These are phyloP conservation scores for Melanitta fusca DNA, from an alignment of 2,797 vertebrate species.

Conservation along the genomic window DNA sequence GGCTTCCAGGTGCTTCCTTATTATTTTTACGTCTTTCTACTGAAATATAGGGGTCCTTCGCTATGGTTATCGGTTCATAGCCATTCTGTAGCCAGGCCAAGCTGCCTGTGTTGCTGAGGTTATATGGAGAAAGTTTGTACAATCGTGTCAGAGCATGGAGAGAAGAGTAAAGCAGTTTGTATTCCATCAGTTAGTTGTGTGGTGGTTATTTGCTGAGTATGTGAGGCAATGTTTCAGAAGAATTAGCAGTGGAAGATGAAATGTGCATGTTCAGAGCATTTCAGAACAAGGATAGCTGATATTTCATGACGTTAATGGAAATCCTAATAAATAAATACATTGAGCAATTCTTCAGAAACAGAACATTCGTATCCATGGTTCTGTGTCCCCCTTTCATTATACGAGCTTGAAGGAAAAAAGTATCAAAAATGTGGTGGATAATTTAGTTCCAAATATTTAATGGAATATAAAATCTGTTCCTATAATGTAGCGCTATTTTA, in stretches of 20 bases:
- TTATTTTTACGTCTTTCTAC: background rate
- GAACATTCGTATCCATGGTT: background rate
- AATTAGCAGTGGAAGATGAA: background rate
- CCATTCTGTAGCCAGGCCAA: background rate
- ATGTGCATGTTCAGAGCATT: background rate
- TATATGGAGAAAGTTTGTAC: background rate
- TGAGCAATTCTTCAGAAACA: background rate
- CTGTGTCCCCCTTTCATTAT: background rate
- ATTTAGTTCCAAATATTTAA: conserved; percentile 17
- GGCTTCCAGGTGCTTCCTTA: background rate
- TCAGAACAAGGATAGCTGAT: background rate
- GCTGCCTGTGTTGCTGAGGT: background rate
- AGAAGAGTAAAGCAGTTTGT: background rate
- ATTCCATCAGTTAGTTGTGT: background rate
- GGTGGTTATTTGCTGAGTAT: too few relatives aligned
- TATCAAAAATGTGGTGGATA: background rate
- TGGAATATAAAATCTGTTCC: conserved; percentile 36
- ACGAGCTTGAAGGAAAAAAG: background rate
- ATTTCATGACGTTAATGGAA: background rate
- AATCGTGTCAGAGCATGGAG: too few relatives aligned
- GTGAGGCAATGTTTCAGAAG: too few relatives aligned
- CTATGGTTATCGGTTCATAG: background rate
- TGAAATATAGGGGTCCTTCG: too few relatives aligned
- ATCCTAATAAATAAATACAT: background rate
- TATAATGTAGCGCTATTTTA: background rate